These are phyloP conservation scores for Stegastes partitus DNA, from an alignment of 2,113 vertebrate genomes.

Conservation along the genomic window DNA sequence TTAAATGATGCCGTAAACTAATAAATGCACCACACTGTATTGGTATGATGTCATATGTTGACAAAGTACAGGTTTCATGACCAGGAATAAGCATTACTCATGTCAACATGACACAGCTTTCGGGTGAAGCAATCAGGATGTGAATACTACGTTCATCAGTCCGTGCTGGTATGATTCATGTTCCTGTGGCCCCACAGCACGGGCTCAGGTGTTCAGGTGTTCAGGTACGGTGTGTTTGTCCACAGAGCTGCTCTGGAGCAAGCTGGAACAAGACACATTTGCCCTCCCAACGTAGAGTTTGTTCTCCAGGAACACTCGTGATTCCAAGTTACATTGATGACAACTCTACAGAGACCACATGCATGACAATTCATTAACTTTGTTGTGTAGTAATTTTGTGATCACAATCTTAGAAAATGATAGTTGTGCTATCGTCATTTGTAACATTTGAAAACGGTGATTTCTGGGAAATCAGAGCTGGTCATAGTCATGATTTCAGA, in stretches of 20 bases:
- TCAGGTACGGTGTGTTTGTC: not conserved
- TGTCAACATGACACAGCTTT: constrained; percentile 14
- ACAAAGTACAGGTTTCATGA: constrained; percentile 4
- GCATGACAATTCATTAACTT: not conserved
- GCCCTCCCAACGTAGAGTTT: not conserved
- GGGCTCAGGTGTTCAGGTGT: constrained; percentile 28
- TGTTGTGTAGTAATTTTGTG: not conserved
- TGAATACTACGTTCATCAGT: constrained; percentile 25
- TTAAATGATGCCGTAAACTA: not conserved
- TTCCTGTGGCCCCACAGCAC: not conserved
- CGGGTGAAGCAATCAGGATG: constrained; percentile 32
- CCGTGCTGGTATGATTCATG: constrained; percentile 32
- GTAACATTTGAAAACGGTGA: not conserved
- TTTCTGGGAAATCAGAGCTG: not conserved
- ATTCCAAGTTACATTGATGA: not conserved
- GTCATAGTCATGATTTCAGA: not conserved
- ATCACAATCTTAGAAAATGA: not conserved
- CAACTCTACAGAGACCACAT: not conserved
- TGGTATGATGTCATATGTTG: not conserved
- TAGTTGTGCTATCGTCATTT: not conserved
- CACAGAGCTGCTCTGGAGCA: not conserved
- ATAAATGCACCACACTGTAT: too few relatives aligned
- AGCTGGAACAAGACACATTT: not conserved
- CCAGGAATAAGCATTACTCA: constrained; percentile 28
- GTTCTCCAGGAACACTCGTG: constrained; percentile 3